phyloP scores from a whole-genome alignment of 2,888 invertebrate species.

The Drosophila mayaguana region DNA sequence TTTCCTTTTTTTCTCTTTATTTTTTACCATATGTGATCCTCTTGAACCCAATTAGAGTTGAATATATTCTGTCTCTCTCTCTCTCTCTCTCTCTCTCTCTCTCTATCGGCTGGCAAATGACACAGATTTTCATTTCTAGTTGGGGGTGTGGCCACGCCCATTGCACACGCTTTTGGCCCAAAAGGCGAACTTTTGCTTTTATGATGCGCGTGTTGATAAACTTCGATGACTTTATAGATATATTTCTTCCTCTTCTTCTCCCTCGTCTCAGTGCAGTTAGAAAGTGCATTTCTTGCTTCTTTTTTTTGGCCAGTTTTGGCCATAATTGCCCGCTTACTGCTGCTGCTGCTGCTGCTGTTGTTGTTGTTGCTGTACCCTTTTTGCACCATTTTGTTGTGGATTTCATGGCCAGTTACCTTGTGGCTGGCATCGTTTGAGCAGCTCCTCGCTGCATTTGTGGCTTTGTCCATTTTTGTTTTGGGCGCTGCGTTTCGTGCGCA shows the following conservation, averaged over 20 bases:
- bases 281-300: constrained; percentile 57
- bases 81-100: background rate
- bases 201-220: constrained; percentile 65
- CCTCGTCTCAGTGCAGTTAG: constrained; percentile 50
- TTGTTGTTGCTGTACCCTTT: constrained; percentile 61
- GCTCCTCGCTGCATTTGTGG: constrained; percentile 49
- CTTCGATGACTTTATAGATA: constrained; percentile 75
- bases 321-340: constrained; percentile 46
- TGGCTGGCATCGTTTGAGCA: constrained; percentile 7
- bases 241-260: constrained; percentile 15
- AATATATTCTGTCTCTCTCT: constrained; percentile 11
- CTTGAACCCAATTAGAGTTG: constrained; percentile 70
- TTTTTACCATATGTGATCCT: constrained; percentile 56
- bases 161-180: constrained; percentile 64
- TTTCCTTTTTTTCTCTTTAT: constrained; percentile 21
- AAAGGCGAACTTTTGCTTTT: constrained; percentile 34
- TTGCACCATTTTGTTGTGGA: constrained; percentile 68
- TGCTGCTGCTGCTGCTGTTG: background rate
- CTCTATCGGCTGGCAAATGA: constrained; percentile 50
- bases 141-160: constrained; percentile 53
- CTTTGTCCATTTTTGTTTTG: constrained; percentile 64
- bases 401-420: constrained; percentile 47
- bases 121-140: constrained; percentile 68
- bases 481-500: constrained; percentile 73
- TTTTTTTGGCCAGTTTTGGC: constrained; percentile 10